Evolutionary conservation across 2,113 vertebrate species (phyloP).

Genomic region (Labrus mixtus): DNA sequence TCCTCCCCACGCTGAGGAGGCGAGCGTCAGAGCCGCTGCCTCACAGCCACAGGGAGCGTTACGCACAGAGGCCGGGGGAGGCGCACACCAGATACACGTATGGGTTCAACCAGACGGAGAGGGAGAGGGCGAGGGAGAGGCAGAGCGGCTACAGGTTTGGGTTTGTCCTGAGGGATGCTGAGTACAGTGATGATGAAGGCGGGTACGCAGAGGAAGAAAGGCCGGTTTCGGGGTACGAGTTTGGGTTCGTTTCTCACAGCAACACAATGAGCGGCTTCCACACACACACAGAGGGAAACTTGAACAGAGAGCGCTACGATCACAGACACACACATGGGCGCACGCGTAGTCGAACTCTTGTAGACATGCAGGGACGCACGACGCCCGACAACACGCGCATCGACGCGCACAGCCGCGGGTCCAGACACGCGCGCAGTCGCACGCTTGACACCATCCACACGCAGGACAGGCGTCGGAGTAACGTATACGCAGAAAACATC

Average conservation of each 20-base stretch:
- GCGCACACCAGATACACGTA: conserved; percentile 52
- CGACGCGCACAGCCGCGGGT: fast-evolving
- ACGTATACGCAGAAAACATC: conserved; percentile 64
- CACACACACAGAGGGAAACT: conserved; percentile 17
- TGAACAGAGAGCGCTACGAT: conserved; percentile 4
- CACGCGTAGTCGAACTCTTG: neutral
- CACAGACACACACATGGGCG: neutral
- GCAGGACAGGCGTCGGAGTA: neutral
- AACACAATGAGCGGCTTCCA: neutral
- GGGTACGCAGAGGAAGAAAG: neutral
- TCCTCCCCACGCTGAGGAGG: conserved; percentile 63
- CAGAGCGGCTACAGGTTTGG: conserved; percentile 32
- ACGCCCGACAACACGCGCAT: neutral
- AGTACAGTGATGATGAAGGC: neutral
- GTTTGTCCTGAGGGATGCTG: conserved; percentile 12
- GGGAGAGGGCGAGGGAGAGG: neutral
- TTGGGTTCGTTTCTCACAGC: conserved; percentile 16
- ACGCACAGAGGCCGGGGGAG: conserved; percentile 29
- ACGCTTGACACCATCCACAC: conserved; percentile 22
- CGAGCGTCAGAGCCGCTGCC: conserved; percentile 59
- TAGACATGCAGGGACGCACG: neutral
- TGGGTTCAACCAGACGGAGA: conserved; percentile 8
- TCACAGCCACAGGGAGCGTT: conserved; percentile 33
- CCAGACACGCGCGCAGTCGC: conserved; percentile 21
- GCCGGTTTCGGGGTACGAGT: neutral